phyloP scores from a whole-genome alignment of 2,888 invertebrate genomes.

The Peribatodes rhomboidaria region DNA sequence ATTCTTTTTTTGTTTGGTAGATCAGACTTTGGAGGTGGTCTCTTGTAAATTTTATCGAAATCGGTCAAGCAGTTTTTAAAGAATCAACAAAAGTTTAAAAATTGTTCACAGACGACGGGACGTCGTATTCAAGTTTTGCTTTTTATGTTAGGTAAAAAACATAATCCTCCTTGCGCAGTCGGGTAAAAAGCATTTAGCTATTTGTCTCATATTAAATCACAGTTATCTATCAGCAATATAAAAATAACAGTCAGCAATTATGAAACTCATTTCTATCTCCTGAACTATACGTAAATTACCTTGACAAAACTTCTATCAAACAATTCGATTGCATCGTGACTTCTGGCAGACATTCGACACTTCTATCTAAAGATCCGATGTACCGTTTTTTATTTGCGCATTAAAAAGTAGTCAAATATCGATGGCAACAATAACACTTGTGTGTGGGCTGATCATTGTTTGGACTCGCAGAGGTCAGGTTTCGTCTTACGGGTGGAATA shows the following conservation, averaged over 20 bases:
- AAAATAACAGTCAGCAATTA: conserved; percentile 15
- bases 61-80: too few species aligned
- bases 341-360: conserved; percentile 41
- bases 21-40: too few species aligned
- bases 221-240: conserved; percentile 9
- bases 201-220: conserved; percentile 11
- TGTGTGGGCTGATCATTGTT: conserved; percentile 75
- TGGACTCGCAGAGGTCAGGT: conserved; percentile 58
- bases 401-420: conserved; percentile 62
- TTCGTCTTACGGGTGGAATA: conserved; percentile 40
- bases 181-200: not conserved
- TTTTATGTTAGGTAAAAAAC: too few species aligned
- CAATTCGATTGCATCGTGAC: conserved; percentile 31
- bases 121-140: too few species aligned
- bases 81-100: too few species aligned
- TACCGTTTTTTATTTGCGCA: conserved; percentile 66
- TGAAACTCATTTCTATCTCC: conserved; percentile 17
- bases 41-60: too few species aligned
- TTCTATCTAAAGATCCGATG: conserved; percentile 37
- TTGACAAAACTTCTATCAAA: conserved; percentile 27
- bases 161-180: too few species aligned
- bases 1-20: too few species aligned
- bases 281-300: conserved; percentile 12
- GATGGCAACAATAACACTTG: conserved; percentile 58
- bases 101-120: too few species aligned